These are phyloP conservation scores for Ormyrus rosae DNA, from an alignment of 2,888 invertebrate genomes.

Conservation along the genomic window DNA sequence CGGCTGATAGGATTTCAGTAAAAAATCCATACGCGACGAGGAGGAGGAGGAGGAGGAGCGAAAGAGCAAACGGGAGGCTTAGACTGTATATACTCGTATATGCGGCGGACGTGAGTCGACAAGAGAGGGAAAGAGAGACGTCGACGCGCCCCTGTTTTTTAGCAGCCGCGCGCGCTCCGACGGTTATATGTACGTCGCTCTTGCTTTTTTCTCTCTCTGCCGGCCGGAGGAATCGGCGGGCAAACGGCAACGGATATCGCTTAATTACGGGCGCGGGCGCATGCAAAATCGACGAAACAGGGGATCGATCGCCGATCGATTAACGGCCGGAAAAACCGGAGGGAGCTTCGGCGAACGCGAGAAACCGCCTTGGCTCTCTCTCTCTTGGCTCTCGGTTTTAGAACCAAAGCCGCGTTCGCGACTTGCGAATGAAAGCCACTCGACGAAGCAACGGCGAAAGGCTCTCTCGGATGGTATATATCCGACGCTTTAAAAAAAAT, in stretches of 20 bases:
- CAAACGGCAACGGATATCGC: slow-evolving; percentile 49
- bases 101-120: slow-evolving; percentile 58
- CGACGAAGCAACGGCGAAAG: too few species aligned
- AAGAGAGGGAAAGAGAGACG: slow-evolving; percentile 38
- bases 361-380: background rate
- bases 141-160: background rate
- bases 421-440: too few species aligned
- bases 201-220: background rate
- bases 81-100: background rate
- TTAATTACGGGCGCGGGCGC: slow-evolving; percentile 55
- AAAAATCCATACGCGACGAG: background rate
- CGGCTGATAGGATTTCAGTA: slow-evolving; percentile 16
- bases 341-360: background rate
- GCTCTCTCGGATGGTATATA: background rate
- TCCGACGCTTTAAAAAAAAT: background rate
- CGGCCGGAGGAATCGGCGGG: background rate
- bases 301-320: slow-evolving; percentile 37
- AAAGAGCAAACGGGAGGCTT: slow-evolving; percentile 1
- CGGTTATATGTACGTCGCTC: too few species aligned
- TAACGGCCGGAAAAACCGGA: background rate
- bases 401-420: too few species aligned
- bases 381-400: background rate
- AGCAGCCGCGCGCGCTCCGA: too few species aligned
- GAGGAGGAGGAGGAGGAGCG: too few species aligned
- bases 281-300: slow-evolving; percentile 58